phyloP scores from a whole-genome alignment of 2,888 invertebrate genomes.

The Drosophila emarginata region DNA sequence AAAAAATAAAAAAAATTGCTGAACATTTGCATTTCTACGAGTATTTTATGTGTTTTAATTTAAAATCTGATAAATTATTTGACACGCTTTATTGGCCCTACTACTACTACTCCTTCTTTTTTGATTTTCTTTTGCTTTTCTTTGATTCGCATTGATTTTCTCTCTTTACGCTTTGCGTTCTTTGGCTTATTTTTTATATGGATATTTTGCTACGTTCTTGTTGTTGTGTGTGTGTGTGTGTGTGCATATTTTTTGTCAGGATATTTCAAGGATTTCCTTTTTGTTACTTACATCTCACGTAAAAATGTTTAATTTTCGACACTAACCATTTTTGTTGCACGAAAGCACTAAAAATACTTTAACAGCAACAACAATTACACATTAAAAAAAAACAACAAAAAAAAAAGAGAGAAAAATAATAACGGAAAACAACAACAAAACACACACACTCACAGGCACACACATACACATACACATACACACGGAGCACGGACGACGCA shows the following conservation, averaged over 20 bases:
- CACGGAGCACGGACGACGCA: constrained; percentile 34
- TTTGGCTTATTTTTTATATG: constrained; percentile 3
- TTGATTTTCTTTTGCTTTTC: constrained; percentile 32
- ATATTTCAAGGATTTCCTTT: constrained; percentile 60
- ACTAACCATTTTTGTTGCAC: constrained; percentile 51
- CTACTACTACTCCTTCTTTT: constrained; percentile 64
- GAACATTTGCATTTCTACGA: constrained; percentile 21
- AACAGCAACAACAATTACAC: constrained; percentile 17
- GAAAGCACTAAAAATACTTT: constrained; percentile 64
- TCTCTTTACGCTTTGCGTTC: constrained; percentile 43
- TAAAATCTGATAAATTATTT: constrained; percentile 63
- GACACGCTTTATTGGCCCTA: constrained; percentile 33
- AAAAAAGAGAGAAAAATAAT: constrained; percentile 1
- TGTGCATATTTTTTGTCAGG: constrained; percentile 32
- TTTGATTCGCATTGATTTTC: constrained; percentile 69
- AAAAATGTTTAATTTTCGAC: constrained; percentile 57
- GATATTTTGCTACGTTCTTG: constrained; percentile 13
- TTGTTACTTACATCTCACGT: constrained; percentile 51
- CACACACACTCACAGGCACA: constrained; percentile 27
- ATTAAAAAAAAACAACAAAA: constrained; percentile 18
- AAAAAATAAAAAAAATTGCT: background rate
- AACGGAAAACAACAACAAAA: constrained; percentile 30
- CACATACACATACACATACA: constrained; percentile 23
- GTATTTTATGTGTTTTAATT: constrained; percentile 51
- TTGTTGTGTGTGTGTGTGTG: background rate